Conservation (phyloP, 1,140 invertebrate species). For the Cotesia vestalis region DNA sequence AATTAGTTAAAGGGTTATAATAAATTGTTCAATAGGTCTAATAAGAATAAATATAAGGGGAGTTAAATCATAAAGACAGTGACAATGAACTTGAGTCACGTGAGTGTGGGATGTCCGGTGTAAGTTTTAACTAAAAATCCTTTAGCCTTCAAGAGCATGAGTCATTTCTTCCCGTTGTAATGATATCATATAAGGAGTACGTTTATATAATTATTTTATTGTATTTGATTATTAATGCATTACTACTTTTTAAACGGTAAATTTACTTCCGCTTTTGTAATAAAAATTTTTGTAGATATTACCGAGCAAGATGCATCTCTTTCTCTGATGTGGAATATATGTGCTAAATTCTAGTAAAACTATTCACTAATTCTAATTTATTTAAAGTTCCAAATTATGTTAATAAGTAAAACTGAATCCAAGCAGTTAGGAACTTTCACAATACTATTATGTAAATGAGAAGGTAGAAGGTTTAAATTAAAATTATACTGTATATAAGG, state of each 20-base stretch:
- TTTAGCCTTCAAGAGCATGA: slow-evolving; percentile 6
- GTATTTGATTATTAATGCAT: neutral
- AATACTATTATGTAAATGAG: slow-evolving; percentile 7
- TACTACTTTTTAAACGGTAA: too few species aligned
- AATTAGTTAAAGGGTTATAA: neutral
- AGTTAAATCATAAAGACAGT: neutral
- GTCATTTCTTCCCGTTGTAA: slow-evolving; percentile 13
- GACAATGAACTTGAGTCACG: slow-evolving; percentile 21
- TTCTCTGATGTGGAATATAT: neutral
- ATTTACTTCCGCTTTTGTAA: too few species aligned
- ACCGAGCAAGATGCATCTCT: neutral
- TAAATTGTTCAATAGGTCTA: neutral
- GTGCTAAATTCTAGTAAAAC: neutral
- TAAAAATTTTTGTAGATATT: too few species aligned
- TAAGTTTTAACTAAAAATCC: neutral
- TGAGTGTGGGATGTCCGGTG: slow-evolving; percentile 17
- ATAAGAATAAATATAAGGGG: too few species aligned
- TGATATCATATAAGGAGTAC: slow-evolving; percentile 7
- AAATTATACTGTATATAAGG: neutral
- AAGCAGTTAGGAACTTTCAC: slow-evolving; percentile 17
- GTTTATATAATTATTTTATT: neutral
- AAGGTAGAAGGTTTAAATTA: slow-evolving; percentile 16
- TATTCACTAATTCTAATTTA: slow-evolving; percentile 8
- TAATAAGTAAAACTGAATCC: slow-evolving; percentile 14
- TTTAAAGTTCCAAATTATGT: slow-evolving; percentile 6